These are phyloP conservation scores for Drosophila prosaltans DNA, from an alignment of 1,140 invertebrate genomes.

Conservation along the genomic window DNA sequence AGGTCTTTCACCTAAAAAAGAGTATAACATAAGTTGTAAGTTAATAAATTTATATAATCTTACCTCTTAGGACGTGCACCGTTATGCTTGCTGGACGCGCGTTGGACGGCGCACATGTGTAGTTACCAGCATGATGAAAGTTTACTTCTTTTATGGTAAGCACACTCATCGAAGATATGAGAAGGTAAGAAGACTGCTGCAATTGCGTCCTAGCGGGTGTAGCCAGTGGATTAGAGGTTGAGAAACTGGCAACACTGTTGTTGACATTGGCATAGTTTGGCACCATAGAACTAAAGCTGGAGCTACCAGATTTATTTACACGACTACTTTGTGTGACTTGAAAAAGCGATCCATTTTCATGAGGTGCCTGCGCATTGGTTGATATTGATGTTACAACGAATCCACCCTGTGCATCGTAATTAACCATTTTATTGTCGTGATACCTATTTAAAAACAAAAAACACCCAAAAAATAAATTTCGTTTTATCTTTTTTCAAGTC, in stretches of 20 bases:
- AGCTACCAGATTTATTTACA: constrained; percentile 41
- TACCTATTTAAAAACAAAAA: constrained; percentile 81
- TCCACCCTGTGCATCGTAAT: constrained; percentile 86
- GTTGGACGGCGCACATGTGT: constrained; percentile 89
- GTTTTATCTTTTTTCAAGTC: too few relatives aligned
- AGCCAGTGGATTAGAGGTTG: constrained; percentile 29
- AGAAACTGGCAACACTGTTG: constrained; percentile 16
- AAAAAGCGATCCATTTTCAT: constrained; percentile 40
- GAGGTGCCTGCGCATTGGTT: constrained; percentile 34
- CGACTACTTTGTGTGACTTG: constrained; percentile 1
- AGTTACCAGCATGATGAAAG: constrained; percentile 85
- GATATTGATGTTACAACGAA: constrained; percentile 80
- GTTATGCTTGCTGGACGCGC: constrained; percentile 87
- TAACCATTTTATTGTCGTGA: constrained; percentile 89
- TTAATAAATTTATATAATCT: constrained; percentile 13
- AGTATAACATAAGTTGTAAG: constrained; percentile 29
- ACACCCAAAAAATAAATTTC: too few relatives aligned
- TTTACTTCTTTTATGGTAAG: constrained; percentile 76
- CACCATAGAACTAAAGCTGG: constrained; percentile 33
- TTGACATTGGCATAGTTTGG: constrained; percentile 13
- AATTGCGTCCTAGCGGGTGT: constrained; percentile 36
- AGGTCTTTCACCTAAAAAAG: constrained; percentile 86
- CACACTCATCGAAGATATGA: constrained; percentile 70
- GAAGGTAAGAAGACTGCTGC: constrained; percentile 65
- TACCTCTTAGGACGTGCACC: constrained; percentile 87